Conservation (phyloP, 1,140 invertebrate species). For the Physella acuta region DNA sequence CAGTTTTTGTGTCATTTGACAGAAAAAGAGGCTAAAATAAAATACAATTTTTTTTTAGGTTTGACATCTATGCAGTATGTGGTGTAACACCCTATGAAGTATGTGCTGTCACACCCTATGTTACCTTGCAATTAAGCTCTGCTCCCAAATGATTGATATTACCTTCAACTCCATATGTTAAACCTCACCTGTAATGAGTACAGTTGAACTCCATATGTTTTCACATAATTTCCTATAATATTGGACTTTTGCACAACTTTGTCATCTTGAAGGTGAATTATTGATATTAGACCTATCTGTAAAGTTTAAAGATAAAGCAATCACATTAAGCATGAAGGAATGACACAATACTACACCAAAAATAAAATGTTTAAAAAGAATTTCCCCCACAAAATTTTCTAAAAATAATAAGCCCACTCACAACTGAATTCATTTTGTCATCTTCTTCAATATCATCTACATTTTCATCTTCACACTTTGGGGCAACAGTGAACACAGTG, state of each 20-base stretch:
- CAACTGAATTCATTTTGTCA: too few relatives aligned
- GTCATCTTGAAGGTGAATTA: conserved; percentile 38
- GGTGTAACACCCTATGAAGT: not conserved
- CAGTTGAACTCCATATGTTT: conserved; percentile 28
- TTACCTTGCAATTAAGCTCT: too few relatives aligned
- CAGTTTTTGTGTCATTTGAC: not conserved
- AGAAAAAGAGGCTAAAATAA: not conserved
- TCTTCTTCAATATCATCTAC: not conserved
- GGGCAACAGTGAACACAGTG: conserved; percentile 12
- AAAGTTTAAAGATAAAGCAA: too few relatives aligned
- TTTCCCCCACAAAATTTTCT: too few relatives aligned
- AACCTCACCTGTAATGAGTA: conserved; percentile 33
- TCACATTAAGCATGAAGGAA: too few relatives aligned
- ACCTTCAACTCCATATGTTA: not conserved
- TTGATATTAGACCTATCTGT: conserved; percentile 33
- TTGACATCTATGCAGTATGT: not conserved
- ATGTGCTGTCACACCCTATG: not conserved
- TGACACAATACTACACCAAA: too few relatives aligned
- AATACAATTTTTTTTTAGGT: not conserved
- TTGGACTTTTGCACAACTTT: conserved; percentile 32
- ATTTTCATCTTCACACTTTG: not conserved
- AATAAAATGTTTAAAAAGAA: too few relatives aligned
- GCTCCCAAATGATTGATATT: too few relatives aligned
- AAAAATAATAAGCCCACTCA: too few relatives aligned
- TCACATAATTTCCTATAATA: conserved; percentile 37